phyloP scores from a whole-genome alignment of 2,888 invertebrate genomes.

The Ecdyonurus torrentis region DNA sequence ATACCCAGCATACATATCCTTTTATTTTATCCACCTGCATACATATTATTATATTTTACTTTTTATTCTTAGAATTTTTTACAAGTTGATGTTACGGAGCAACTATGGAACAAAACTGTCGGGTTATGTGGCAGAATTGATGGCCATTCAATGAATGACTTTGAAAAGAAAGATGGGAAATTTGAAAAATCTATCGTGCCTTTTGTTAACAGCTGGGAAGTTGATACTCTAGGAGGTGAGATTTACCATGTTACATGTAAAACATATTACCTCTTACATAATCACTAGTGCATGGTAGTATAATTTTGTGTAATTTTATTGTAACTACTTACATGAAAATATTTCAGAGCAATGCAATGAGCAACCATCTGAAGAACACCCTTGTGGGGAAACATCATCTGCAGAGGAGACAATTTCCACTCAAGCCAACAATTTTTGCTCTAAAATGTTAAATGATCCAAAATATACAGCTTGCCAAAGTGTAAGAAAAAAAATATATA shows the following conservation, averaged over 20 bases:
- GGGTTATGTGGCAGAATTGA: slow-evolving; percentile 71
- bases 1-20: no score
- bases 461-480: slow-evolving; percentile 47
- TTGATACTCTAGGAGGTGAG: slow-evolving; percentile 23
- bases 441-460: slow-evolving; percentile 40
- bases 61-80: slow-evolving; percentile 36
- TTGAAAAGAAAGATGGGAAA: slow-evolving; percentile 40
- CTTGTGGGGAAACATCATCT: slow-evolving; percentile 28
- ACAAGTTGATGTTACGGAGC: slow-evolving; percentile 45
- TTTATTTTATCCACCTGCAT: background rate
- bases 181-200: slow-evolving; percentile 26
- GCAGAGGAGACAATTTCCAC: slow-evolving; percentile 20
- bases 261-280: slow-evolving; percentile 9
- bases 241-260: slow-evolving; percentile 5
- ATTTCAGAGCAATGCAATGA: slow-evolving; percentile 37
- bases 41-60: slow-evolving; percentile 4
- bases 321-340: no score
- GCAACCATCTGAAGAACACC: slow-evolving; percentile 30
- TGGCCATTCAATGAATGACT: slow-evolving; percentile 50
- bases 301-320: no score
- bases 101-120: slow-evolving; percentile 59
- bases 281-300: background rate
- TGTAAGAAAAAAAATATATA: no score
- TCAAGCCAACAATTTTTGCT: slow-evolving; percentile 42
- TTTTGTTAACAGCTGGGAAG: slow-evolving; percentile 22